A percentile compares a stretch with the other conserved stretches of the same genome.
These are phyloP conservation scores for Lepidocyrtinus sp. DNA, from an alignment of 2,888 invertebrate species.

Conservation along the genomic window DNA sequence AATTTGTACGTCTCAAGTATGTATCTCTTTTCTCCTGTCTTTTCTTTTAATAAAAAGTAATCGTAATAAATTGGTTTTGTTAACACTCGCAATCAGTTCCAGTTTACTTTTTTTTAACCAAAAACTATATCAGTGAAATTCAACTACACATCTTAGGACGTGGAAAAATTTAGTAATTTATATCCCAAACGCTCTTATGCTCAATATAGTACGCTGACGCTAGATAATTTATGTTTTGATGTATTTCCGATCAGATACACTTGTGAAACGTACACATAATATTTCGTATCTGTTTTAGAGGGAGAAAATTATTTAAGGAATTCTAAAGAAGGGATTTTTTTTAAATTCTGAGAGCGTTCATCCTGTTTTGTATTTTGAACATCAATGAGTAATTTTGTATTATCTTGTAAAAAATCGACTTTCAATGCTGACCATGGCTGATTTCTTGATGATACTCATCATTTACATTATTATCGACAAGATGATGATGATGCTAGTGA, in stretches of 20 bases:
- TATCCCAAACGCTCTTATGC: no score
- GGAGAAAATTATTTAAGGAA: not conserved
- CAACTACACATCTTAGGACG: constrained; percentile 29
- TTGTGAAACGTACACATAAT: no score
- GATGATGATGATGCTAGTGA: constrained; percentile 8
- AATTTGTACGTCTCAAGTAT: no score
- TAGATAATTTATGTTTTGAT: no score
- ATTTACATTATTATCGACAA: constrained; percentile 45
- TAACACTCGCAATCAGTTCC: constrained; percentile 44
- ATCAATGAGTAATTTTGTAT: constrained; percentile 56
- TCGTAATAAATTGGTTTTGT: constrained; percentile 25
- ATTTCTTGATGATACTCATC: constrained; percentile 61
- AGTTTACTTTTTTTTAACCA: not conserved
- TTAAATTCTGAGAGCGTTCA: constrained; percentile 7
- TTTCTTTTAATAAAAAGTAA: not conserved
- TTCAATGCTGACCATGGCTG: constrained; percentile 59
- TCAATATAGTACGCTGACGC: no score
- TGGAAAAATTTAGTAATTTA: constrained; percentile 41
- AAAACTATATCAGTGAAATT: not conserved
- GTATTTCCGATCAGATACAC: no score
- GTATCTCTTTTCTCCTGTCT: no score
- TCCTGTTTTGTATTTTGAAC: constrained; percentile 9
- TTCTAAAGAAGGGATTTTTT: constrained; percentile 4
- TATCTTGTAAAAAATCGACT: constrained; percentile 51
- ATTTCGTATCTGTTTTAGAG: not conserved